These are phyloP conservation scores for Rhagoletis pomonella DNA, from an alignment of 1,140 invertebrate species.

Conservation along the genomic window DNA sequence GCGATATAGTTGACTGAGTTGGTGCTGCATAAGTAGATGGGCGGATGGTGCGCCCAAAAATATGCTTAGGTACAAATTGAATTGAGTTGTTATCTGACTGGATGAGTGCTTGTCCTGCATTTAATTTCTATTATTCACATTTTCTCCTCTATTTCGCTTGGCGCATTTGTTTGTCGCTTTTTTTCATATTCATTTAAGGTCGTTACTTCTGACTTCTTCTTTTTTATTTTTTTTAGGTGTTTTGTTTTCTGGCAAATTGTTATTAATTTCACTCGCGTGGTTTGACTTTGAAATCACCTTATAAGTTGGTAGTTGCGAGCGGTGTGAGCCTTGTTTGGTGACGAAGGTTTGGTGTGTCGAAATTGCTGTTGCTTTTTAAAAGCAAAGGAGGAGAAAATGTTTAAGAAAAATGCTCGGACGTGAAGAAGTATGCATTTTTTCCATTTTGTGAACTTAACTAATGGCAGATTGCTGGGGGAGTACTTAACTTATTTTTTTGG, in stretches of 20 bases:
- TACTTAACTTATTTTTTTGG: no score
- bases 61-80: conserved; percentile 45
- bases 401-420: no score
- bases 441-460: no score
- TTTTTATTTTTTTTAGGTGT: not conserved
- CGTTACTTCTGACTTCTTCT: not conserved
- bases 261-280: conserved; percentile 57
- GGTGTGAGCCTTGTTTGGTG: not conserved
- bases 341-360: no score
- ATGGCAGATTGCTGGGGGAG: no score
- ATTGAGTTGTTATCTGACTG: conserved; percentile 48
- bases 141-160: conserved; percentile 36
- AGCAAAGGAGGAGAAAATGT: no score
- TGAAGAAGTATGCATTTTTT: no score
- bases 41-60: not conserved
- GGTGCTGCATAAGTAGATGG: not conserved
- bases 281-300: conserved; percentile 19
- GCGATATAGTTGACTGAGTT: not conserved
- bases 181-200: not conserved
- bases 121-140: conserved; percentile 50
- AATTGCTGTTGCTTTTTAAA: no score
- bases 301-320: not conserved
- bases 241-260: conserved; percentile 56
- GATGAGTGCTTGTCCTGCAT: conserved; percentile 10
- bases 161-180: conserved; percentile 39